Base-by-base conservation (phyloP, 1,140 invertebrate genomes). In the Pinna nobilis region DNA sequence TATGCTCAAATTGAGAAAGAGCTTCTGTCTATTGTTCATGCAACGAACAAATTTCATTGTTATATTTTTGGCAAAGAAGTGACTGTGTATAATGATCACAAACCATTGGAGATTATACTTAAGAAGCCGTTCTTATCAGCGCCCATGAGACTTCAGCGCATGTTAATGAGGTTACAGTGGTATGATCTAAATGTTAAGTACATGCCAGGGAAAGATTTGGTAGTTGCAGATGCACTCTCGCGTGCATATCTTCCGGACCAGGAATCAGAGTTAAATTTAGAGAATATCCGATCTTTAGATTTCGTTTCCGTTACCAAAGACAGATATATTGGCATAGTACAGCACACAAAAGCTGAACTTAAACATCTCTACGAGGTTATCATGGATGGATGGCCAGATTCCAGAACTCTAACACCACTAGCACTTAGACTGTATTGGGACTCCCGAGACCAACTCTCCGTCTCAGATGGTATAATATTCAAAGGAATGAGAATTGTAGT, bases 1-100 rank as follows among this genome's bases (percentile, higher is more conserved):
- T 90, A 82, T 65, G 77, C 86, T 15, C 85, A 88, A 78, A 91
- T 90, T 25, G 89, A 91, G 77, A 90, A 90, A 61, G 87, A 90
- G 77, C 68, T 86, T 15, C 73, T 87, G 28, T 84, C 84, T 39
- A 81, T 90, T 6, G 65, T 82, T 4, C 84, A 81, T 80, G 84
- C 82, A 18, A 61, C 49, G 44, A 69, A 85, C 20, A 86, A 86
- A 67, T 90, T 90, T 81, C 82, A 88, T 72, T 66, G 84, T 30
- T 89, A 84, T 72, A 77, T 88, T 11, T 87, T 89, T 80, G 88
- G 87, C 1, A 83, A 78, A 23, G 57, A 55, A 66, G 47, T 77
- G 3, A 67, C 61, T 35, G 70, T 84, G 0, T 7, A 72, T 44
- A 84, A 77, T 15, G 88, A 89, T 55, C 84, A 89, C 55, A 82